Evolutionary conservation across 2,797 vertebrate species (phyloP).

Genomic region (Setipinna tenuifilis): DNA sequence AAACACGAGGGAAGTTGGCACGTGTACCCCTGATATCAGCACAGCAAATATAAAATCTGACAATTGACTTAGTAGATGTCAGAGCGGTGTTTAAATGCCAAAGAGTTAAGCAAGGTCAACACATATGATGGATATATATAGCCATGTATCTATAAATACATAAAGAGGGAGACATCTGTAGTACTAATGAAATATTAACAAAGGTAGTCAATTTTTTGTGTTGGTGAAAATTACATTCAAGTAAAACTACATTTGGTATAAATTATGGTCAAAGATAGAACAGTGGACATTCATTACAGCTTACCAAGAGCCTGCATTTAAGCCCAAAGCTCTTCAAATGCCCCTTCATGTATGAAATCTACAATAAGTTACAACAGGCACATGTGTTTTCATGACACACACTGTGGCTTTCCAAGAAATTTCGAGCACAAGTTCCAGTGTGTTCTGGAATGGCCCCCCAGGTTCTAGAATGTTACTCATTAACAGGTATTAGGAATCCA

Average conservation of each 20-base stretch:
- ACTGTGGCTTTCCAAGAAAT: neutral
- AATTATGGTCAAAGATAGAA: neutral
- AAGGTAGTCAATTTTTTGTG: neutral
- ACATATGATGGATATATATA: neutral
- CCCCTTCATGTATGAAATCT: neutral
- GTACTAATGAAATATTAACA: neutral
- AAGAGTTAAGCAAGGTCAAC: neutral
- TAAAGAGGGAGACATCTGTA: too few species aligned
- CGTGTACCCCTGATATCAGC: constrained; percentile 27
- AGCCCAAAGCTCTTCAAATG: neutral
- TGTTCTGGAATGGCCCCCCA: neutral
- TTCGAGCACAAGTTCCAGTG: neutral
- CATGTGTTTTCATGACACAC: neutral
- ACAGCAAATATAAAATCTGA: constrained; percentile 28
- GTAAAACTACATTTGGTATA: neutral
- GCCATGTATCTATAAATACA: too few species aligned
- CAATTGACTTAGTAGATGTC: constrained; percentile 29
- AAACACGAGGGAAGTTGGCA: constrained; percentile 44
- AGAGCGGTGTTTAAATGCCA: neutral
- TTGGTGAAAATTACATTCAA: neutral
- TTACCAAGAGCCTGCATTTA: neutral
- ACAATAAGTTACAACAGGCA: neutral
- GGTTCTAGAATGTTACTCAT: neutral
- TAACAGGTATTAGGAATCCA: neutral
- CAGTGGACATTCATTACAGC: neutral